Evolutionary conservation across 2,888 invertebrate genomes (phyloP).

Genomic region (Cosmopolites sordidus): DNA sequence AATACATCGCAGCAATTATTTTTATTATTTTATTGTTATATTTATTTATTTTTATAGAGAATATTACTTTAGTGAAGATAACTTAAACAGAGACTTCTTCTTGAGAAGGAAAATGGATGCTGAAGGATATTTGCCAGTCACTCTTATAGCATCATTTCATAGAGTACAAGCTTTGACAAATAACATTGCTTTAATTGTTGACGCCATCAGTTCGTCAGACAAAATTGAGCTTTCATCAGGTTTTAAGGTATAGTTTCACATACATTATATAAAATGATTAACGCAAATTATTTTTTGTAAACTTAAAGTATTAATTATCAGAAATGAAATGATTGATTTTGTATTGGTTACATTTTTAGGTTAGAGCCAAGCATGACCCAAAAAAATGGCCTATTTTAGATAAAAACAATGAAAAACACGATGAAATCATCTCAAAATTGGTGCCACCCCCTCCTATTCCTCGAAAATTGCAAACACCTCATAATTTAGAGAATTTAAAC

Average conservation of each 20-base stretch:
- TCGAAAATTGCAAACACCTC: slow-evolving; percentile 50
- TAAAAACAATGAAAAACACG: slow-evolving; percentile 43
- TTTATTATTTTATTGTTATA: slow-evolving; percentile 4
- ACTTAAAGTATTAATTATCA: not conserved
- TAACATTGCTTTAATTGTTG: slow-evolving; percentile 77
- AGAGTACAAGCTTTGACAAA: slow-evolving; percentile 84
- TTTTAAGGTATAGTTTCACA: slow-evolving; percentile 58
- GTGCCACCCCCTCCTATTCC: slow-evolving; percentile 72
- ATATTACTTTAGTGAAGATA: slow-evolving; percentile 98
- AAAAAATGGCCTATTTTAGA: slow-evolving; percentile 84
- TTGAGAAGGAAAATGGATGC: slow-evolving; percentile 93
- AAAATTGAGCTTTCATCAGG: slow-evolving; percentile 72
- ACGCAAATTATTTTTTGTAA: not conserved
- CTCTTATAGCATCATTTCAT: slow-evolving; percentile 93
- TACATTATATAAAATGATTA: not conserved
- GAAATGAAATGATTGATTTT: not conserved
- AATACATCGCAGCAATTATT: not conserved
- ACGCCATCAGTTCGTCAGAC: slow-evolving; percentile 81
- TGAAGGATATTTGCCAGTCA: slow-evolving; percentile 89
- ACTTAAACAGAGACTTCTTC: slow-evolving; percentile 92
- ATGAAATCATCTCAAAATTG: slow-evolving; percentile 53
- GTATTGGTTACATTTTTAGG: slow-evolving; percentile 52
- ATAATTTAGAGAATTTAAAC: slow-evolving; percentile 62
- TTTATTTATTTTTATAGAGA: slow-evolving; percentile 69
- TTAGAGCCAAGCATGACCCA: slow-evolving; percentile 79